A percentile compares a stretch with the other conserved stretches of the same genome.
phyloP scores from a whole-genome alignment of 2,113 vertebrate species.

The Variabilichromis moorii region DNA sequence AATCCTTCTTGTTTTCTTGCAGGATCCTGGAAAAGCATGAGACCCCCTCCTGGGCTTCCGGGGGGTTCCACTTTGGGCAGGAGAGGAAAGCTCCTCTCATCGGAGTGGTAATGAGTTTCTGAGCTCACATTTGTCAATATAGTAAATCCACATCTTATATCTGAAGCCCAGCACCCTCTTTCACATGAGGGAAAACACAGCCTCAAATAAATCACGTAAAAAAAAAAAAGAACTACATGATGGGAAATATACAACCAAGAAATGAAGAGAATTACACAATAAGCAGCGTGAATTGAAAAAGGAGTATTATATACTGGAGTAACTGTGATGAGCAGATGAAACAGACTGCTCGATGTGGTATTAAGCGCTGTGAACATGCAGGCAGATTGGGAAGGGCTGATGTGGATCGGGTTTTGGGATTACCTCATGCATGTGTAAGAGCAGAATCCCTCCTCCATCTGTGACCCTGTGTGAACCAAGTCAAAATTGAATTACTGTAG shows the following conservation, averaged over 20 bases:
- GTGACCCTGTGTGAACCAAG: constrained; percentile 29
- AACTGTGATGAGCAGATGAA: neutral
- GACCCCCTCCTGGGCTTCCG: neutral
- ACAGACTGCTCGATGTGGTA: neutral
- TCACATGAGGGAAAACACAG: neutral
- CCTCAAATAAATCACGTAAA: neutral
- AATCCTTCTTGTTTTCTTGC: constrained; percentile 4
- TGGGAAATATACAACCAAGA: neutral
- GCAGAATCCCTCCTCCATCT: constrained; percentile 15
- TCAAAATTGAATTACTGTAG: constrained; percentile 54
- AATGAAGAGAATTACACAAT: neutral
- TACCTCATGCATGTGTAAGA: constrained; percentile 49
- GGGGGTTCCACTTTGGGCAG: constrained; percentile 13
- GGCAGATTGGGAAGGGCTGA: constrained; percentile 28
- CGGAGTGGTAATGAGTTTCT: constrained; percentile 45
- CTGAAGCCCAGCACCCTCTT: neutral
- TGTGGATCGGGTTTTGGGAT: constrained; percentile 39
- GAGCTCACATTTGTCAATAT: constrained; percentile 28
- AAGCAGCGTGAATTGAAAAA: neutral
- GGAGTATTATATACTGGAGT: neutral
- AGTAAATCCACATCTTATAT: constrained; percentile 25
- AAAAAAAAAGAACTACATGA: neutral
- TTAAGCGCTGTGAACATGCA: constrained; percentile 7
- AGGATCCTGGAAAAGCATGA: neutral
- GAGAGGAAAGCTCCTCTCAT: constrained; percentile 36